phyloP scores from a whole-genome alignment of 2,797 vertebrate species.

The Cyprinella venusta region DNA sequence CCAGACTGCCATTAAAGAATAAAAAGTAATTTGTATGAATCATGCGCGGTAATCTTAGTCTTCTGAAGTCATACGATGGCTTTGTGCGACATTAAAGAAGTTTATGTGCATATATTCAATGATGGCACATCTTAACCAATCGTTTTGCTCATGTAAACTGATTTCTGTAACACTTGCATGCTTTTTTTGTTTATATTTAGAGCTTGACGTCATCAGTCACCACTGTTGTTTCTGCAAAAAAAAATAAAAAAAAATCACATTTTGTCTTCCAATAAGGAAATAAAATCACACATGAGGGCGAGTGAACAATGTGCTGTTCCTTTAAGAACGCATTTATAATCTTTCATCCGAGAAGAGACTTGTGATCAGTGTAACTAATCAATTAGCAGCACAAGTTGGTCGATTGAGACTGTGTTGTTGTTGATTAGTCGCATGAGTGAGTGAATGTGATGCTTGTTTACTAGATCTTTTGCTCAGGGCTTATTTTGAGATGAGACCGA shows the following conservation, averaged over 20 bases:
- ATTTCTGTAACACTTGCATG: not conserved
- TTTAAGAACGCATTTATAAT: not conserved
- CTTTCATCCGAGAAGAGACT: slow-evolving; percentile 2
- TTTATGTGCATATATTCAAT: not conserved
- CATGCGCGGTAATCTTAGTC: not conserved
- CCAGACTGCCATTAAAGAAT: not conserved
- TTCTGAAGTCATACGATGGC: not conserved
- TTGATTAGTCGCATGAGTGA: slow-evolving; percentile 50
- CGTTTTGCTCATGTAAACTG: not conserved
- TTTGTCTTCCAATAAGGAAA: not conserved
- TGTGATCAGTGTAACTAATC: slow-evolving; percentile 18
- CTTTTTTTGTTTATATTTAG: no score
- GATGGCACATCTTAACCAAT: not conserved
- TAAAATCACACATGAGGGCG: not conserved
- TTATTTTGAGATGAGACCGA: slow-evolving; percentile 71
- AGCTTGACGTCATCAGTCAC: not conserved
- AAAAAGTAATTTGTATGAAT: not conserved
- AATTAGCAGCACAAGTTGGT: slow-evolving; percentile 24
- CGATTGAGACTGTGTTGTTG: slow-evolving; percentile 40
- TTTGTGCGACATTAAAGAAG: not conserved
- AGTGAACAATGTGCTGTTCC: not conserved
- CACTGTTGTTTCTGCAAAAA: not conserved
- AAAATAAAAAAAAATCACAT: not conserved
- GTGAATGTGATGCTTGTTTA: slow-evolving; percentile 75
- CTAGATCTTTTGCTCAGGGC: slow-evolving; percentile 77